These are phyloP conservation scores for Entosphenus tridentatus DNA, from an alignment of 2,113 vertebrate genomes.

Conservation along the genomic window DNA sequence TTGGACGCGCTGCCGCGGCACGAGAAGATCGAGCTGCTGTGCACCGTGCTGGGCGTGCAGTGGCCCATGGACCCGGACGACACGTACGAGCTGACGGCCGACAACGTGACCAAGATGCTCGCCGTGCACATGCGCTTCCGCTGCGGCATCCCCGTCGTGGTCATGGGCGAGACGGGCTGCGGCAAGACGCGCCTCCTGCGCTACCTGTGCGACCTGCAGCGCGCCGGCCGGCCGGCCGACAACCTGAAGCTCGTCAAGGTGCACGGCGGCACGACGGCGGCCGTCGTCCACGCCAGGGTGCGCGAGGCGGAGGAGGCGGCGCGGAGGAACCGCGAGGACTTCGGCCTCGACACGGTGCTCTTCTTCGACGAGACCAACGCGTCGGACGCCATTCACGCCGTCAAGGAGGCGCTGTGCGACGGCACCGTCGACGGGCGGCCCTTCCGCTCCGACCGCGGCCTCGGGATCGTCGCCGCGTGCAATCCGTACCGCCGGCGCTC, in stretches of 20 bases:
- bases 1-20: slow-evolving; percentile 24
- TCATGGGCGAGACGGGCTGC: slow-evolving; percentile 45
- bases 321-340: slow-evolving; percentile 13
- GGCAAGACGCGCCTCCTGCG: slow-evolving; percentile 33
- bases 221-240: slow-evolving; percentile 15
- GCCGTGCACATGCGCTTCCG: slow-evolving; percentile 38
- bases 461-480: slow-evolving; percentile 37
- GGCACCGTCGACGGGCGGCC: slow-evolving; percentile 21
- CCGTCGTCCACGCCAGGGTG: slow-evolving; percentile 30
- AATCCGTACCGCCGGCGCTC: slow-evolving; percentile 36
- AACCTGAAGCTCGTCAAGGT: slow-evolving; percentile 37
- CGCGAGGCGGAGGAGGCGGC: slow-evolving; percentile 24
- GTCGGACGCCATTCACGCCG: slow-evolving; percentile 34
- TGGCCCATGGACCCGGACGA: slow-evolving; percentile 27
- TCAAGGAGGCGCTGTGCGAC: slow-evolving; percentile 37
- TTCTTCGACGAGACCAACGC: slow-evolving; percentile 45
- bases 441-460: slow-evolving; percentile 17
- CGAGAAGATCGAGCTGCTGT: slow-evolving; percentile 27
- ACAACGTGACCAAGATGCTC: slow-evolving; percentile 44
- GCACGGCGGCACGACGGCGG: slow-evolving; percentile 33
- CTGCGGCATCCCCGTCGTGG: slow-evolving; percentile 34
- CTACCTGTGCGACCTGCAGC: slow-evolving; percentile 32
- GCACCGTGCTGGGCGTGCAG: slow-evolving; percentile 22
- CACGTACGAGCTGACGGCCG: slow-evolving; percentile 32
- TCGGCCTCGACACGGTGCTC: slow-evolving; percentile 27